phyloP scores from a whole-genome alignment of 2,888 invertebrate species.

The Orthosia incerta region DNA sequence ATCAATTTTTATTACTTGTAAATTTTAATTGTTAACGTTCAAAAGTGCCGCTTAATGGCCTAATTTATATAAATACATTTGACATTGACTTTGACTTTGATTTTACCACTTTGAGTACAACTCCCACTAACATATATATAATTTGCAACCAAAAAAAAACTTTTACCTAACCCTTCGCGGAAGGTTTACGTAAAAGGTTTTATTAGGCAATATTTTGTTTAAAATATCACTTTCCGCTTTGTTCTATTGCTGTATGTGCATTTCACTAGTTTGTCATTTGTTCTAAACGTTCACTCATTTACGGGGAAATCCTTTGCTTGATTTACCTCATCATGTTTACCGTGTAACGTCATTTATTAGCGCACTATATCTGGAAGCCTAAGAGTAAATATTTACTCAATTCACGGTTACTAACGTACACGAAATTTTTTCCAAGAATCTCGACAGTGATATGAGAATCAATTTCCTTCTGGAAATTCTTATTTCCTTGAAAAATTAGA shows the following conservation, averaged over 20 bases:
- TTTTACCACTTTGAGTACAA: too few species aligned
- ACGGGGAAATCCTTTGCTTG: background rate
- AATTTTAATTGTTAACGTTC: too few species aligned
- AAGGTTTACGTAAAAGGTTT: too few species aligned
- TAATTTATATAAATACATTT: too few species aligned
- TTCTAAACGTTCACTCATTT: background rate
- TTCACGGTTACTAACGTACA: background rate
- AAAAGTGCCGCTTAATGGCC: too few species aligned
- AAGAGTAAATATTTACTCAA: background rate
- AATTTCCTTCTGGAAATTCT: conserved; percentile 42
- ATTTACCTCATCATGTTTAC: background rate
- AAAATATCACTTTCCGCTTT: background rate
- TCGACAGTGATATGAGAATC: conserved; percentile 34
- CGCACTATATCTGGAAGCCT: background rate
- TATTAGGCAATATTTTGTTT: too few species aligned
- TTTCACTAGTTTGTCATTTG: background rate
- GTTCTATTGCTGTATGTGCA: background rate
- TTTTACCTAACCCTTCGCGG: too few species aligned
- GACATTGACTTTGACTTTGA: too few species aligned
- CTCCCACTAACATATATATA: too few species aligned
- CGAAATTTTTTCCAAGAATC: conserved; percentile 19
- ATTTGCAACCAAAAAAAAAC: too few species aligned
- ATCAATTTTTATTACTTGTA: too few species aligned
- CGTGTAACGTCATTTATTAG: background rate
- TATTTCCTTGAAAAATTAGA: conserved; percentile 25